phyloP scores from a whole-genome alignment of 2,888 invertebrate species.

The Escarpia spicata region DNA sequence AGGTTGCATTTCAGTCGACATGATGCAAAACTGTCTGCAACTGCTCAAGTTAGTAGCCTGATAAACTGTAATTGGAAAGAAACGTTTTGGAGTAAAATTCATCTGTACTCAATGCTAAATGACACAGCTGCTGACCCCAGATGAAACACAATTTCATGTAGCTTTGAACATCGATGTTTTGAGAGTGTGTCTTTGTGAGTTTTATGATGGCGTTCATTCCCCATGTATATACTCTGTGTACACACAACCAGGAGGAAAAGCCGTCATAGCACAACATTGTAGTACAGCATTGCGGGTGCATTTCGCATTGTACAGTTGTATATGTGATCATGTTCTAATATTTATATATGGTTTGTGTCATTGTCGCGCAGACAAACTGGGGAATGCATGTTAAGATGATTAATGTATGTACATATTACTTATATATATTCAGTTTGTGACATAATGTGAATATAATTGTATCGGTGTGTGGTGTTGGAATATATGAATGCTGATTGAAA shows the following conservation, averaged over 20 bases:
- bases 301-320: background rate
- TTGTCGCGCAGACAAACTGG: background rate
- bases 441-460: background rate
- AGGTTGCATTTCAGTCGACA: no score
- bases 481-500: background rate
- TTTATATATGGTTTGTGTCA: background rate
- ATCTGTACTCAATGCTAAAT: background rate
- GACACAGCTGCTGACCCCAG: background rate
- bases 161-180: background rate
- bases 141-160: background rate
- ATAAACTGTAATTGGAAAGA: background rate
- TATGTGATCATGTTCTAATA: conserved; percentile 8
- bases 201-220: background rate
- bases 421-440: background rate
- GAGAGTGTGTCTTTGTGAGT: background rate
- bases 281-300: background rate
- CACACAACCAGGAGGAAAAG: background rate
- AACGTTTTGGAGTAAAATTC: background rate
- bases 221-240: background rate
- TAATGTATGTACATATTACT: background rate
- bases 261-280: background rate
- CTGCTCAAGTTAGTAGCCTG: background rate
- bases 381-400: background rate
- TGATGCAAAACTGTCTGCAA: no score
- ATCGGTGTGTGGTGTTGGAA: background rate